These are phyloP conservation scores for Corythaixoides concolor DNA, from an alignment of 2,113 vertebrate genomes.

Conservation along the genomic window DNA sequence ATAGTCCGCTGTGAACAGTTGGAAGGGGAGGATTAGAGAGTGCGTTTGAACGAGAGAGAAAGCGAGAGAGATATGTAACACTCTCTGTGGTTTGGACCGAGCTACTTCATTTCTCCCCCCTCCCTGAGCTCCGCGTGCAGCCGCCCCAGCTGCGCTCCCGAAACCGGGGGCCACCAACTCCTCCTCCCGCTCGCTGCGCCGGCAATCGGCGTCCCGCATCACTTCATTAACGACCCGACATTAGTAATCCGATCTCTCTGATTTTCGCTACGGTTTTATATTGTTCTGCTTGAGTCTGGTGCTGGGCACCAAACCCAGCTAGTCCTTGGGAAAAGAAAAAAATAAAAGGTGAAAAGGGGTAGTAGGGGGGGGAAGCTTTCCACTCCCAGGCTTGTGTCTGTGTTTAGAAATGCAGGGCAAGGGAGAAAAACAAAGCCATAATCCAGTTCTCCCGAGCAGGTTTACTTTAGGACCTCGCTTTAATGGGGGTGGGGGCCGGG, in stretches of 20 bases:
- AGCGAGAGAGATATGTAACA: not conserved
- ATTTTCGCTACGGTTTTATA: not conserved
- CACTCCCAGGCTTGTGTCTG: not conserved
- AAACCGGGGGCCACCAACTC: not conserved
- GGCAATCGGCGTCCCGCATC: not conserved
- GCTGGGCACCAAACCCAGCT: not conserved
- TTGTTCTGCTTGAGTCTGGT: not conserved
- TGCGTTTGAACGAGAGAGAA: not conserved
- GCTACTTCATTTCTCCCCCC: not conserved
- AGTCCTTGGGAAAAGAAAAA: not conserved
- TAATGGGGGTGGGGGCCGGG: not conserved
- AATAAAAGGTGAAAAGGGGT: fast-evolving
- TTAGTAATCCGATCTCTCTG: not conserved
- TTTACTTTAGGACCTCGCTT: conserved; percentile 60
- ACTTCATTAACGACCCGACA: not conserved
- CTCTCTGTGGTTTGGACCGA: not conserved
- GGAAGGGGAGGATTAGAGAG: not conserved
- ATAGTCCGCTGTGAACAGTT: conserved; percentile 60
- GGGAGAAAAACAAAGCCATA: conserved; percentile 49
- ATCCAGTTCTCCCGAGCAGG: conserved; percentile 33
- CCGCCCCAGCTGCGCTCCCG: not conserved
- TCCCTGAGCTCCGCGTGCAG: not conserved
- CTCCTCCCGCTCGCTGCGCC: not conserved
- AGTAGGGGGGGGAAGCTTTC: not conserved
- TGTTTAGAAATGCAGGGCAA: not conserved